phyloP scores from a whole-genome alignment of 1,140 invertebrate species.

The Ostrea denselamellosa region DNA sequence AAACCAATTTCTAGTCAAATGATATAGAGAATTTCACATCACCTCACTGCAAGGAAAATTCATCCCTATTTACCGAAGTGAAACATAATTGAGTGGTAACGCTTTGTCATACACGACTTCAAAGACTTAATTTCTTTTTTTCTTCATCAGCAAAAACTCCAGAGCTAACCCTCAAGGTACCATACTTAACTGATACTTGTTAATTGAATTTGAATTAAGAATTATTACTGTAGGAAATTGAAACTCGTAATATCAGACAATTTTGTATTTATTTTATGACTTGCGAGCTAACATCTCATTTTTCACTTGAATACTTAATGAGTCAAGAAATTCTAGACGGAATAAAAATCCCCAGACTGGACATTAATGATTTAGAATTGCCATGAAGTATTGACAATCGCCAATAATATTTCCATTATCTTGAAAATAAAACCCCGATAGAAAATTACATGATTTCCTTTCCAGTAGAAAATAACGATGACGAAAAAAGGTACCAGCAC shows the following conservation, averaged over 20 bases:
- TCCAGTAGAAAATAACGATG: constrained; percentile 7
- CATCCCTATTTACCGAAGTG: too few relatives aligned
- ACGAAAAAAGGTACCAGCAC: constrained; percentile 3
- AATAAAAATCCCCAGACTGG: neutral
- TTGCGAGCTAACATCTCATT: constrained; percentile 27
- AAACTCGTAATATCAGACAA: neutral
- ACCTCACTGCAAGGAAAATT: too few relatives aligned
- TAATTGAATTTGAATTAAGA: constrained; percentile 35
- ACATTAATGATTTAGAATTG: constrained; percentile 12
- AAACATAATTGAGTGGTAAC: too few relatives aligned
- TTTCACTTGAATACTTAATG: constrained; percentile 31
- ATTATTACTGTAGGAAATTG: constrained; percentile 5
- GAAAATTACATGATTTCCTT: constrained; percentile 32
- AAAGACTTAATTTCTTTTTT: too few relatives aligned
- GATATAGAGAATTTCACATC: too few relatives aligned
- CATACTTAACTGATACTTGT: constrained; percentile 4
- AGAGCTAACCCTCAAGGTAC: neutral
- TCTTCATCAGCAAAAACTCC: too few relatives aligned
- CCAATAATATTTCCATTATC: constrained; percentile 31
- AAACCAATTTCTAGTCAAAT: too few relatives aligned
- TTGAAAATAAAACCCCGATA: neutral
- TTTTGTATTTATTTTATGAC: constrained; percentile 36
- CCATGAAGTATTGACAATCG: neutral
- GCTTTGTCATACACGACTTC: too few relatives aligned
- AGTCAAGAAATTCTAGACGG: neutral